Evolutionary conservation across 2,888 invertebrate species (phyloP).

Genomic region (Neelides folsomi): DNA sequence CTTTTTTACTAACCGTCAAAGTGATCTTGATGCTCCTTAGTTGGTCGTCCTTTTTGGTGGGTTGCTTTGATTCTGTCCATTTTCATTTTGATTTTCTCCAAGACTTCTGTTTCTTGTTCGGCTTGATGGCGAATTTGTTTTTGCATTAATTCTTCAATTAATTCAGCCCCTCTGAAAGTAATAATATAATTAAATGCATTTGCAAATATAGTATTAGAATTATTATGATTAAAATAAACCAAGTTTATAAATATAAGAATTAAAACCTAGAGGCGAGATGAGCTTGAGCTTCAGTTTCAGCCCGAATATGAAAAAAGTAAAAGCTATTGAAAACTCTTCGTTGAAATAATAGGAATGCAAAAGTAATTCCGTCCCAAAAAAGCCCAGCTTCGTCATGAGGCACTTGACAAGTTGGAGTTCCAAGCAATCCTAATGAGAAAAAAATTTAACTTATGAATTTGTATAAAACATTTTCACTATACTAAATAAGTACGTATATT

Average conservation of each 20-base stretch:
- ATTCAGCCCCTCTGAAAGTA: conserved; percentile 74
- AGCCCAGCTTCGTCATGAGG: conserved; percentile 72
- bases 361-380: conserved; percentile 90
- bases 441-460: too few relatives aligned
- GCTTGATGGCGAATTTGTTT: conserved; percentile 81
- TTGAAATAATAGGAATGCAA: conserved; percentile 83
- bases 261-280: conserved; percentile 74
- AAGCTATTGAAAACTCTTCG: conserved; percentile 82
- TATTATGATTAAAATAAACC: too few relatives aligned
- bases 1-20: conserved; percentile 55
- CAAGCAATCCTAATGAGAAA: too few relatives aligned
- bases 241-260: neutral
- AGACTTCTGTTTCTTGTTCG: conserved; percentile 66
- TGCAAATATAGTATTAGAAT: too few relatives aligned
- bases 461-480: too few relatives aligned
- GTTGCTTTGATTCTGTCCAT: conserved; percentile 92
- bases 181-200: conserved; percentile 1
- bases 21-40: conserved; percentile 57
- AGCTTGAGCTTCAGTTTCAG: conserved; percentile 88
- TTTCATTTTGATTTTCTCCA: conserved; percentile 85
- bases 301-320: conserved; percentile 93
- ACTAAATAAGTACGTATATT: too few relatives aligned
- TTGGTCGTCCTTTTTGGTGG: conserved; percentile 58
- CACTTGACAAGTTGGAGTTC: conserved; percentile 45
- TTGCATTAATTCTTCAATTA: conserved; percentile 80